phyloP scores from a whole-genome alignment of 2,113 vertebrate genomes.

The Embiotoca jacksoni region DNA sequence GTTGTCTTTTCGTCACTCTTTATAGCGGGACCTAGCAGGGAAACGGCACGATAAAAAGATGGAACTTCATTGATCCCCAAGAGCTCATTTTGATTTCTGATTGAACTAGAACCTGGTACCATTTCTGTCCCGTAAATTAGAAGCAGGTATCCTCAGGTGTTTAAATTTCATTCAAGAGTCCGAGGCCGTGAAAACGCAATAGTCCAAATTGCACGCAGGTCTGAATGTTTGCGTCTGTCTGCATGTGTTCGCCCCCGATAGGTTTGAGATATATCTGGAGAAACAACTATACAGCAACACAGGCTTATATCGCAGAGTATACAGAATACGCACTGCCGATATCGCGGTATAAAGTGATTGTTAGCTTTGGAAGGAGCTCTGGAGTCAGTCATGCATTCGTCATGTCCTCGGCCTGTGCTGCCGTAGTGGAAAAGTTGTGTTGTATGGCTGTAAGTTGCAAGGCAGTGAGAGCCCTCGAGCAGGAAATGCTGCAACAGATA shows the following conservation, averaged over 20 bases:
- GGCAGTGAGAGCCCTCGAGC: constrained; percentile 29
- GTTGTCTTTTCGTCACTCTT: no score
- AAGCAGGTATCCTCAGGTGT: no score
- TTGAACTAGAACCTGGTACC: no score
- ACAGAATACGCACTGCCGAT: not conserved
- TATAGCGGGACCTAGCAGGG: no score
- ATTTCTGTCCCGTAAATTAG: no score
- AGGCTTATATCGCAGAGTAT: not conserved
- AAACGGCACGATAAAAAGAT: no score
- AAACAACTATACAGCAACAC: not conserved
- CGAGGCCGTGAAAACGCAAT: no score
- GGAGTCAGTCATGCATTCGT: constrained; percentile 26
- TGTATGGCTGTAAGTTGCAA: constrained; percentile 22
- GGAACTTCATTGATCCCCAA: no score
- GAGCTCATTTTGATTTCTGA: no score
- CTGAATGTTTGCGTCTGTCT: not conserved
- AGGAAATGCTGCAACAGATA: constrained; percentile 32
- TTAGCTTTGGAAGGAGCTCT: constrained; percentile 1
- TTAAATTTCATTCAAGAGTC: no score
- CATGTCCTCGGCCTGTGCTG: constrained; percentile 23
- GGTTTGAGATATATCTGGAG: not conserved
- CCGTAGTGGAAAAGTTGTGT: constrained; percentile 23
- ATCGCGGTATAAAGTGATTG: constrained; percentile 9
- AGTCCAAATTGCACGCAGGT: no score
- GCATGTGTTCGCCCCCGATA: not conserved